Percentiles rank a stretch among this genome's conserved stretches.
Conservation (phyloP, 2,113 vertebrate species). For the Mus spicilegus region DNA sequence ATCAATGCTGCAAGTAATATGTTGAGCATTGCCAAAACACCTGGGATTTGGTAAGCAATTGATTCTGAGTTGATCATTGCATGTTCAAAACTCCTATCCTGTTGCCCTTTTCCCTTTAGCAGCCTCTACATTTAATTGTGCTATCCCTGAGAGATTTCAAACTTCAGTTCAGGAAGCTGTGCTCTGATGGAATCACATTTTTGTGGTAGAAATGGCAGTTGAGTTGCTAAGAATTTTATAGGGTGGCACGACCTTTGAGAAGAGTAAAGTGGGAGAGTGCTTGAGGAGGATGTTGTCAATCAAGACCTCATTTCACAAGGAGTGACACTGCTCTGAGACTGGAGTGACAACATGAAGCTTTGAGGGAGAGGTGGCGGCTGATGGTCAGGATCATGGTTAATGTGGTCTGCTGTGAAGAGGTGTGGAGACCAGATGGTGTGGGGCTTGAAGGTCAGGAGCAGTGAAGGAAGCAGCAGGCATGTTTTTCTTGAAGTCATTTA, state of each 20-base stretch:
- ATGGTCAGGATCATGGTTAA: neutral
- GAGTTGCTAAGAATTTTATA: constrained; percentile 22
- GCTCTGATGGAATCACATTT: constrained; percentile 10
- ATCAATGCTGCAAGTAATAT: neutral
- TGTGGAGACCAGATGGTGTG: neutral
- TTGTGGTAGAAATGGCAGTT: constrained; percentile 11
- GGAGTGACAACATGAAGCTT: neutral
- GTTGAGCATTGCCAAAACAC: neutral
- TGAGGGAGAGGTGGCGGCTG: neutral
- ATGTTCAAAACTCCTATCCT: neutral
- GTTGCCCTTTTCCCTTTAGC: neutral
- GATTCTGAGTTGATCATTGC: neutral
- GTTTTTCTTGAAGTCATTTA: neutral
- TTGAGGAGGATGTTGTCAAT: neutral
- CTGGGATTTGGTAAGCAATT: neutral
- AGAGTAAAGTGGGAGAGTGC: neutral
- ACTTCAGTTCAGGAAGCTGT: neutral
- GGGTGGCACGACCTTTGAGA: neutral
- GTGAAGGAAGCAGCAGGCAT: neutral
- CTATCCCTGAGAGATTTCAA: neutral
- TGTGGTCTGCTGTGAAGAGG: neutral
- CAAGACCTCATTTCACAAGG: constrained; percentile 13
- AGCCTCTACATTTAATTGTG: neutral
- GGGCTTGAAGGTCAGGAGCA: neutral
- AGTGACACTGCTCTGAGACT: neutral